These are phyloP conservation scores for Exephanes ischioxanthus DNA, from an alignment of 2,888 invertebrate genomes.

Conservation along the genomic window DNA sequence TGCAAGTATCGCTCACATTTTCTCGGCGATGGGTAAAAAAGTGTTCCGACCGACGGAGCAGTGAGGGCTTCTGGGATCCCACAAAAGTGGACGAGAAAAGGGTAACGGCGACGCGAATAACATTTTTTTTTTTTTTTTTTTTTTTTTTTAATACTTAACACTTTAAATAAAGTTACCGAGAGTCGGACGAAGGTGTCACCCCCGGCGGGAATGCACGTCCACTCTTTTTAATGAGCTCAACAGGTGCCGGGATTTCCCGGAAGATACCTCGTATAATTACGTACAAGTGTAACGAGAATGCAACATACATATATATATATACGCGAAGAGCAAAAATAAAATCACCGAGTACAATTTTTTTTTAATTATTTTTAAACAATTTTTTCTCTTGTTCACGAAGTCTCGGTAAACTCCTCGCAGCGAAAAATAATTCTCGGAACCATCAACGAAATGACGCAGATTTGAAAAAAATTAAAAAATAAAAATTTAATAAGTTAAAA, in stretches of 20 bases:
- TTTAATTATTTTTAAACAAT: too few species aligned
- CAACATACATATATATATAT: not conserved
- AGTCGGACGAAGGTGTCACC: not conserved
- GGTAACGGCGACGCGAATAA: not conserved
- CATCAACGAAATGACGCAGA: too few species aligned
- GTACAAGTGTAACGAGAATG: not conserved
- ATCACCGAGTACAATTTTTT: not conserved
- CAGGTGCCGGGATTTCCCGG: conserved; percentile 31
- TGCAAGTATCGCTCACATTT: too few species aligned
- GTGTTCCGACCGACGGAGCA: too few species aligned
- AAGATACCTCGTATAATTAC: conserved; percentile 2
- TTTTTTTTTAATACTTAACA: not conserved
- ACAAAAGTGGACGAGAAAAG: not conserved
- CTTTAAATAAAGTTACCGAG: not conserved
- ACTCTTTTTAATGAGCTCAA: conserved; percentile 37
- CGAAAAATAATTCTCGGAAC: too few species aligned
- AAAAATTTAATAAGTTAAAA: too few species aligned
- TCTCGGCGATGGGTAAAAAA: too few species aligned
- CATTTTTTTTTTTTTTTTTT: not conserved
- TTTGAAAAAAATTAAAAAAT: too few species aligned
- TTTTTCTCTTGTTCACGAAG: too few species aligned
- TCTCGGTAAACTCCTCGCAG: too few species aligned
- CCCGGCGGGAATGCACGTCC: conserved; percentile 1
- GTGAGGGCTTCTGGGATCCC: too few species aligned
- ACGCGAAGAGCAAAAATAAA: not conserved